Evolutionary conservation across 2,113 vertebrate genomes (phyloP), one percentile per base, ranked within the genome.

Genomic region (Notarius lentiginosus): DNA sequence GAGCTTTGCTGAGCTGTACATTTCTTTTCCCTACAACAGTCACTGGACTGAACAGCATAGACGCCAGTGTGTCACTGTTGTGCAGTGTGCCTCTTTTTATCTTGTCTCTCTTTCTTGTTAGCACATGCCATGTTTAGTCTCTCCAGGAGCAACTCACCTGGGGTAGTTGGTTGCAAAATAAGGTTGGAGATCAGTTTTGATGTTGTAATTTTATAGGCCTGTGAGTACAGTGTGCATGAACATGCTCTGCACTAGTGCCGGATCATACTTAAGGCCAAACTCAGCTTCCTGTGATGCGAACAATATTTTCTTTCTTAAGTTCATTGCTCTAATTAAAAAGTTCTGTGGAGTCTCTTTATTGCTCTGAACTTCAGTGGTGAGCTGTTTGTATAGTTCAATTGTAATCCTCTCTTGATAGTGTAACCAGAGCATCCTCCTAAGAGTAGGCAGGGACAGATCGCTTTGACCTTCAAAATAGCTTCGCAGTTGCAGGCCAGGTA

Each of bases 141-240:
- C 82, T 89, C 82, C 4, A 89, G 53, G 0, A 89, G 79, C n/a
- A 89, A 8, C 20, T 87, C 72, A 85, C 87, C 86, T 4, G n/a
- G 56, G n/a, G 30, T 72, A 5, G 12, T 6, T 14, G 30, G 3
- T 41, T 41, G n/a, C n/a, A 34, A 6, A 11, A 72, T 72, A 72
- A 18, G 68, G 3, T 15, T 34, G 22, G 7, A 63, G 61, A 63
- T 63, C 61, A 24, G 41, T 41, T 41, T 41, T 41, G 41, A 41
- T 41, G 41, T 41, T 41, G 41, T 41, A 2, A 41, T 41, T 10
- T 63, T 63, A 8, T 4, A 63, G 61, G 9, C 76, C 22, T 79
- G 76, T 55, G 51, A 53, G 20, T 24, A 24, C 24, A 9, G 22
- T 72, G 30, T 12, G 53, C n/a, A 27, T 30, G 6, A 24, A 80